Evolutionary conservation across 2,797 vertebrate species (phyloP).

Genomic region (Melanotaenia parkinsoni): DNA sequence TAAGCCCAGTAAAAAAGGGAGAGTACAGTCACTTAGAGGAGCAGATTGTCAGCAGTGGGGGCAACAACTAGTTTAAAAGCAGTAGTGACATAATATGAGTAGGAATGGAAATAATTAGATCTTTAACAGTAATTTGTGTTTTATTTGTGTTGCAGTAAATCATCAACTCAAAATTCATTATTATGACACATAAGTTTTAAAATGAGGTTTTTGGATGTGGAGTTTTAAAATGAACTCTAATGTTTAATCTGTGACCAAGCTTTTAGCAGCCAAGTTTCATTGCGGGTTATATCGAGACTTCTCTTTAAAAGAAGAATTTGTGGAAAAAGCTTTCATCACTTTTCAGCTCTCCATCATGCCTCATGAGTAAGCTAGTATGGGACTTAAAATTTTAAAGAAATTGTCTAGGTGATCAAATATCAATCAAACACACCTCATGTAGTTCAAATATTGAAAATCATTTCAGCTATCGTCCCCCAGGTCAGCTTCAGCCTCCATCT

Average conservation of each 20-base stretch:
- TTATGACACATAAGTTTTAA: too few relatives aligned
- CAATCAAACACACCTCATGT: constrained; percentile 32
- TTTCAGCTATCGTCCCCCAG: neutral
- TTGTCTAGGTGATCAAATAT: neutral
- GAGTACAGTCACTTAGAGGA: neutral
- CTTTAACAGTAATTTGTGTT: too few relatives aligned
- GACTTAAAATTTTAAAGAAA: neutral
- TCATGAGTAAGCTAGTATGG: neutral
- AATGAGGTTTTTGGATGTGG: neutral
- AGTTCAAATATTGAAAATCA: constrained; percentile 25
- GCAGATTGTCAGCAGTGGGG: neutral
- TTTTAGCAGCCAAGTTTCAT: neutral
- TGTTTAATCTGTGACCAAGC: neutral
- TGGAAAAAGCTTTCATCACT: neutral
- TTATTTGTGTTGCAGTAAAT: too few relatives aligned
- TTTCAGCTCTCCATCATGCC: neutral
- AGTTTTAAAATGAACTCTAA: neutral
- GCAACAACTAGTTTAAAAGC: neutral
- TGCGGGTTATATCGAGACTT: neutral
- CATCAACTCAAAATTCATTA: too few relatives aligned
- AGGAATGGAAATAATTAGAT: too few relatives aligned
- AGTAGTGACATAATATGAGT: too few relatives aligned
- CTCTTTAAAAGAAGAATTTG: neutral
- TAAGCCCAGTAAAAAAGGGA: neutral
- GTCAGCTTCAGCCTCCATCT: constrained; percentile 7